Evolutionary conservation across 2,888 invertebrate genomes (phyloP).

Genomic region (Parascotia fuliginaria): DNA sequence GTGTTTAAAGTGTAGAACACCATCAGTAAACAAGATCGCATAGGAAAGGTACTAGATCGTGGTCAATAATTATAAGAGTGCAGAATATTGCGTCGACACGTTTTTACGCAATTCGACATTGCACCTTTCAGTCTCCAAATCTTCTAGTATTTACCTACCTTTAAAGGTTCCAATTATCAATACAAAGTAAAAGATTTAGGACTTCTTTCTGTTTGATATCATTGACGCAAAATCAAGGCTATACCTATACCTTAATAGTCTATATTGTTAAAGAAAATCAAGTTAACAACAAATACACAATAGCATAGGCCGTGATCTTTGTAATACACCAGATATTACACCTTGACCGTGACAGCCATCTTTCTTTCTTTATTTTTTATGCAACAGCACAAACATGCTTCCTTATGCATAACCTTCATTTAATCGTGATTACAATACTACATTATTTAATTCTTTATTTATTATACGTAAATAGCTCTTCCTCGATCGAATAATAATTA

Average conservation of each 20-base stretch:
- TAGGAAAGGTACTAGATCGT: too few species aligned
- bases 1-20: too few species aligned
- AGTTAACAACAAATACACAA: neutral
- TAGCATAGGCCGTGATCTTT: slow-evolving; percentile 11
- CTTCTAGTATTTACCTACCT: too few species aligned
- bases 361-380: slow-evolving; percentile 33
- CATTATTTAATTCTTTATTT: neutral
- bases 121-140: too few species aligned
- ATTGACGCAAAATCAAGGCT: neutral
- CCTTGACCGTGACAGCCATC: slow-evolving; percentile 35
- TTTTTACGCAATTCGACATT: too few species aligned
- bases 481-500: neutral
- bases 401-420: slow-evolving; percentile 26
- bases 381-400: slow-evolving; percentile 22
- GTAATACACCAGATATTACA: slow-evolving; percentile 4
- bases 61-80: too few species aligned
- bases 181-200: neutral
- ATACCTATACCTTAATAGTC: too few species aligned
- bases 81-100: too few species aligned
- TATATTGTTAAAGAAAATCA: neutral
- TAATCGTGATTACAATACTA: slow-evolving; percentile 29
- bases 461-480: neutral
- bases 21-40: too few species aligned
- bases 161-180: too few species aligned
- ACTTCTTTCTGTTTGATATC: neutral